Evolutionary conservation across 2,888 invertebrate species (phyloP).

Genomic region (Andrena camellia): DNA sequence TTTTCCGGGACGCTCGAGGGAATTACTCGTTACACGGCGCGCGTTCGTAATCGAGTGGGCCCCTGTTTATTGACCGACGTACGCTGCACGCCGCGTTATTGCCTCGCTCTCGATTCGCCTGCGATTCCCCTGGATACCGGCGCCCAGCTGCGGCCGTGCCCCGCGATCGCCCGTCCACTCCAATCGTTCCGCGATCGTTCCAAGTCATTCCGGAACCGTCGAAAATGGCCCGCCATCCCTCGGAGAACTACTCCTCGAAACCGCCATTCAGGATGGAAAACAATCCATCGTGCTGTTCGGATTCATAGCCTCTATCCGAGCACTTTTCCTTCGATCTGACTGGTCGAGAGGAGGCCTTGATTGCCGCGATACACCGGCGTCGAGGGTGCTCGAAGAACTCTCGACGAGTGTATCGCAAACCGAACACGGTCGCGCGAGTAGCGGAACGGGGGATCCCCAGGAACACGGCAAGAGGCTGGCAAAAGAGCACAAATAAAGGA

Average conservation of each 20-base stretch:
- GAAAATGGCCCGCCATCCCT: too few species aligned
- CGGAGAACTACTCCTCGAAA: too few species aligned
- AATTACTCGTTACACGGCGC: constrained; percentile 47
- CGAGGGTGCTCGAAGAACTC: constrained; percentile 14
- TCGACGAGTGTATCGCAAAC: constrained; percentile 22
- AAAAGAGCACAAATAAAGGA: constrained; percentile 59
- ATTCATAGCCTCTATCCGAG: too few species aligned
- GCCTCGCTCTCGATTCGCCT: neutral
- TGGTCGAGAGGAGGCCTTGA: neutral
- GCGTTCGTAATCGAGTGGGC: constrained; percentile 25
- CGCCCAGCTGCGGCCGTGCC: too few species aligned
- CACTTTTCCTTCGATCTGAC: neutral
- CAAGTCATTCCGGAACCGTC: too few species aligned
- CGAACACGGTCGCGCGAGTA: neutral
- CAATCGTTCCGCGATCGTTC: too few species aligned
- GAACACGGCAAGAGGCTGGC: constrained; percentile 17
- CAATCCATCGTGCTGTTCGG: too few species aligned
- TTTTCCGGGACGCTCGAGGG: constrained; percentile 25
- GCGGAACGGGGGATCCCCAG: neutral
- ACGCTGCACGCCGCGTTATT: constrained; percentile 3
- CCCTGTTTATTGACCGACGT: constrained; percentile 4
- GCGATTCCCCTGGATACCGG: too few species aligned
- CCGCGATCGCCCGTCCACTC: too few species aligned
- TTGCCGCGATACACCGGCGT: neutral
- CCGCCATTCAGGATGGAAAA: too few species aligned